Base-by-base conservation (phyloP, 2,888 invertebrate species). In the Chesias legatella region DNA sequence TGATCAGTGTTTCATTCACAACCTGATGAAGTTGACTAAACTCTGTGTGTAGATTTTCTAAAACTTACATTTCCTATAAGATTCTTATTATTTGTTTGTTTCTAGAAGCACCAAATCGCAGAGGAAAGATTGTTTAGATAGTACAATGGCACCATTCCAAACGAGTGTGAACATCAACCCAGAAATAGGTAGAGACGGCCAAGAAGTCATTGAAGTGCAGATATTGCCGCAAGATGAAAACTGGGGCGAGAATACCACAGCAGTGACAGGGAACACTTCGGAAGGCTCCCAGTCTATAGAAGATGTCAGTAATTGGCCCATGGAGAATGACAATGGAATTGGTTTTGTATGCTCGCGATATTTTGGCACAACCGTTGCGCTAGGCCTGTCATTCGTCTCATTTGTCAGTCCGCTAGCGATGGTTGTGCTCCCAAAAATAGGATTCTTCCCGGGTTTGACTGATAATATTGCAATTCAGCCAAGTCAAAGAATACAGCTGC, bases 231-330 rank as follows among this genome's bases (percentile, higher is more conserved):
- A 98, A 84, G 98, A 98, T 82, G 98, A 98, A 68, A 98, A 98
- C 77, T 98, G 98, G 98, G 98, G 97, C n/a, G 98, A 98, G 78
- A 98, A 97, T 65, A 98, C 98, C 0, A 98, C 98, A 0, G 98
- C 98, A 0, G 94, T 98, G 21, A 98, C 98, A 0, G 98, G 98
- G 6, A 98, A 98, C 67, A 98, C 98, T 1, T 98, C 97, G 0
- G 98, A 98, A 72, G 96, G 97, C 60, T 98, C 97, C 2, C 95
- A 96, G 58, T 98, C 97, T 0, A 94, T 96, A 74, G 97, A 98
- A 73, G 97, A 97, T 74, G 92, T 95, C 2, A 94, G 94, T 61
- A 94, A 94, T 63, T 95, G 95, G 93, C 94, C 94, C 20, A 91
- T 92, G 21, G 95, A 95, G 33, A 90, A 92, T 3, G 91, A 92